A percentile compares a stretch with the other conserved stretches of the same genome.
Evolutionary conservation across 30 jellyfish, hydroid and myxozoan genomes (phyloP).

Genomic region (Euphysa ruthae): DNA sequence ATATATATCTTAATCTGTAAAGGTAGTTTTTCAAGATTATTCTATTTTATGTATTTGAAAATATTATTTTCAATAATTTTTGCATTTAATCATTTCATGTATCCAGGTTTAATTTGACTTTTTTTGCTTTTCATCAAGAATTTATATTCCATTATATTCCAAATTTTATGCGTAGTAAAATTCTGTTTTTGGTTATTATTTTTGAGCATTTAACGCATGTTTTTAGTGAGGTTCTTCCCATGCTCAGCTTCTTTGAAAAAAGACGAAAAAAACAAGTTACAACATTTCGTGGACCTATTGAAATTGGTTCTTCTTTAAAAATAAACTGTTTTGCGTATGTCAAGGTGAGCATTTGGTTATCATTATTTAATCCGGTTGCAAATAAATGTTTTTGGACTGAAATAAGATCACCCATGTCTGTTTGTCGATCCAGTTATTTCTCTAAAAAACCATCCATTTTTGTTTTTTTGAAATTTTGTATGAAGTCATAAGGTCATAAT

Average conservation of each 20-base stretch:
- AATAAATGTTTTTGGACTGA: no score
- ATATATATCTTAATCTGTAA: no score
- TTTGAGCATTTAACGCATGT: not conserved
- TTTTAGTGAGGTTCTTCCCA: conserved; percentile 69
- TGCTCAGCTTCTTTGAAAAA: conserved; percentile 79
- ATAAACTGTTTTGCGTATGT: conserved; percentile 68
- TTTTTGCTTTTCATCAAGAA: not conserved
- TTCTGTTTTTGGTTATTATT: not conserved
- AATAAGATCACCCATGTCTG: no score
- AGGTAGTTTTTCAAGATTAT: no score
- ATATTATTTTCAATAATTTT: no score
- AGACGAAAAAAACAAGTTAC: conserved; percentile 83
- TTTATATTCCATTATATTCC: not conserved
- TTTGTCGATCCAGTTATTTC: no score
- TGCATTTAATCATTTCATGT: not conserved
- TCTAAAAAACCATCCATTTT: no score
- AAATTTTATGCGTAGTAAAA: not conserved
- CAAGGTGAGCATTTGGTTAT: conserved; percentile 47
- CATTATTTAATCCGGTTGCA: no score
- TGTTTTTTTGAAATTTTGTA: no score
- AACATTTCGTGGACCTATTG: conserved; percentile 85
- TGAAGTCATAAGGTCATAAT: no score
- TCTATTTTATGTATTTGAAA: not conserved
- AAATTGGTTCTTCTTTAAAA: conserved; percentile 69
- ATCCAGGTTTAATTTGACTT: not conserved